Evolutionary conservation across 2,888 invertebrate species (phyloP).

Genomic region (Stenchaetothrips biformis): DNA sequence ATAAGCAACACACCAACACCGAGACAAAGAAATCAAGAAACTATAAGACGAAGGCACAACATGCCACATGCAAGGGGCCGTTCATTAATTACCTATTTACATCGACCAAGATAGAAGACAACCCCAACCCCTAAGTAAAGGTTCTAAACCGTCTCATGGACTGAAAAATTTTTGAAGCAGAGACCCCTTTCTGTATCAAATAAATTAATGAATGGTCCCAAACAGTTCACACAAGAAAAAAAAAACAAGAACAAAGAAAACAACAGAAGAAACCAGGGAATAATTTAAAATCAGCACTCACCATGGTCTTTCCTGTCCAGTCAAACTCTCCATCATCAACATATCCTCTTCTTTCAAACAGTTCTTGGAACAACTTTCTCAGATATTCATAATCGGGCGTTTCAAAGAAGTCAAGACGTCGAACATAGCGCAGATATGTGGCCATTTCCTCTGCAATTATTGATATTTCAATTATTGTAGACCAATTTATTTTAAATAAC

Average conservation of each 20-base stretch:
- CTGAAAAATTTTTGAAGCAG: neutral
- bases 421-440: conserved; percentile 93
- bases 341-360: conserved; percentile 82
- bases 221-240: neutral
- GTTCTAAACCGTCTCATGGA: no score
- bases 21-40: neutral
- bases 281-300: conserved; percentile 43
- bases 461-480: neutral
- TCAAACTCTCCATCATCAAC: conserved; percentile 89
- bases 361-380: conserved; percentile 88
- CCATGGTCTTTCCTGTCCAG: conserved; percentile 83
- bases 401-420: conserved; percentile 98
- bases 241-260: conserved; percentile 13
- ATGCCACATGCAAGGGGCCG: no score
- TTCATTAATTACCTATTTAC: no score
- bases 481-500: neutral
- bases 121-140: no score
- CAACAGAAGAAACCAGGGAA: neutral
- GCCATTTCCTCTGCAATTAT: conserved; percentile 82
- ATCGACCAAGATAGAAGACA: no score
- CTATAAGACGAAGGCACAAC: no score
- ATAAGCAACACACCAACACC: neutral
- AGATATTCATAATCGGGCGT: conserved; percentile 99
- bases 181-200: neutral
- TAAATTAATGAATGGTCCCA: neutral